These are phyloP conservation scores for Colletes collaris DNA, from an alignment of 2,888 invertebrate genomes.

Conservation along the genomic window DNA sequence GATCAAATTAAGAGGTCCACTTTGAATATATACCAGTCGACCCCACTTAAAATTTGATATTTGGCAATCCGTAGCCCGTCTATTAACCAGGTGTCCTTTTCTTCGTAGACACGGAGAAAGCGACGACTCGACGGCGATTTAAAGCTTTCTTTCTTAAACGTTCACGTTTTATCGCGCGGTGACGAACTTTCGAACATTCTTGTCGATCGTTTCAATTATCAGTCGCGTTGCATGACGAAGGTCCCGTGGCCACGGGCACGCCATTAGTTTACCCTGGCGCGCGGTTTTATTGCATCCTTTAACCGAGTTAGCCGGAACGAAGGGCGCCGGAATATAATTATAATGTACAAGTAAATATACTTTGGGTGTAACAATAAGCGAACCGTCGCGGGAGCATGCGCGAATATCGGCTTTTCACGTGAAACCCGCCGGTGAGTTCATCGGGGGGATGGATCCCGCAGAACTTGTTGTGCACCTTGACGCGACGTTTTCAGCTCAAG, in stretches of 20 bases:
- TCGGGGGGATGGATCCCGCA: conserved; percentile 52
- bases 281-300: conserved; percentile 17
- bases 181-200: not conserved
- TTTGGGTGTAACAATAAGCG: conserved; percentile 42
- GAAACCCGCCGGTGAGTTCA: conserved; percentile 39
- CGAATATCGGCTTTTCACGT: conserved; percentile 48
- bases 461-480: conserved; percentile 50
- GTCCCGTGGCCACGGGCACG: not conserved
- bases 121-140: not conserved
- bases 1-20: conserved; percentile 24
- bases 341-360: conserved; percentile 52
- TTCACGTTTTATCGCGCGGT: not conserved
- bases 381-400: conserved; percentile 59
- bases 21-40: conserved; percentile 31
- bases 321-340: conserved; percentile 47
- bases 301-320: conserved; percentile 26
- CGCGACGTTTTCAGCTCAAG: conserved; percentile 22
- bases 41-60: conserved; percentile 36
- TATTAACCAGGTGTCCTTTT: conserved; percentile 16
- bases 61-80: conserved; percentile 28
- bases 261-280: not conserved
- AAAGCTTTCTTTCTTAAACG: conserved; percentile 11
- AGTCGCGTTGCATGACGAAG: too few species aligned
- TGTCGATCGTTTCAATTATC: conserved; percentile 4
- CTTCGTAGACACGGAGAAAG: conserved; percentile 33